These are phyloP conservation scores for Dolichomitus sp. DNA, from an alignment of 2,888 invertebrate genomes.

Conservation along the genomic window DNA sequence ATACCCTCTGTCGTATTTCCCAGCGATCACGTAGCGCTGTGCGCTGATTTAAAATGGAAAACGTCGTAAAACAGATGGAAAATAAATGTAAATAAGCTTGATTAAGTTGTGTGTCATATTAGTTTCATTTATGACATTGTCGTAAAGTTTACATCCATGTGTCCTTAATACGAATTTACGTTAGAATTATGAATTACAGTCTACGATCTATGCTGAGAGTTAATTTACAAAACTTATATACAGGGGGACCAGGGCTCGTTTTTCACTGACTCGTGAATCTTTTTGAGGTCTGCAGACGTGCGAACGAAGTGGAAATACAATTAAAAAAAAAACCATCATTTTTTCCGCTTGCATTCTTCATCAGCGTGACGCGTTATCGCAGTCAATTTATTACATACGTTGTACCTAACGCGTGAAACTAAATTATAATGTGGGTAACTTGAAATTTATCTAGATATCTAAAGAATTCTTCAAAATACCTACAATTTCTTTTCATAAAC, in stretches of 20 bases:
- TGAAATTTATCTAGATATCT: slow-evolving; percentile 11
- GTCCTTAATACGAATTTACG: slow-evolving; percentile 53
- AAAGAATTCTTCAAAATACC: not conserved
- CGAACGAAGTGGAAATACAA: slow-evolving; percentile 18
- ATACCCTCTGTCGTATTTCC: slow-evolving; percentile 96
- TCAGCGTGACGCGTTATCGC: not conserved
- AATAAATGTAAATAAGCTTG: slow-evolving; percentile 58
- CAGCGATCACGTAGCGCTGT: slow-evolving; percentile 96
- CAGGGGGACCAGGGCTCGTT: slow-evolving; percentile 64
- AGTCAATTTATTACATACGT: slow-evolving; percentile 21
- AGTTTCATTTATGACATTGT: slow-evolving; percentile 62
- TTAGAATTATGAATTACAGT: slow-evolving; percentile 56
- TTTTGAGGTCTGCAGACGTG: slow-evolving; percentile 70
- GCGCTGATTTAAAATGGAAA: slow-evolving; percentile 92
- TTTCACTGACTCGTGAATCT: slow-evolving; percentile 47
- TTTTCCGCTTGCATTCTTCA: slow-evolving; percentile 18
- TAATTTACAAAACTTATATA: slow-evolving; percentile 83
- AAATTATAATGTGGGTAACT: not conserved
- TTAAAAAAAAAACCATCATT: slow-evolving; percentile 9
- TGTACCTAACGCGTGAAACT: slow-evolving; percentile 14
- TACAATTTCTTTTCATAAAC: not conserved
- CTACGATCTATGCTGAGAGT: slow-evolving; percentile 66
- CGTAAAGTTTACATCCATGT: slow-evolving; percentile 68
- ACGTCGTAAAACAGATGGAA: slow-evolving; percentile 52
- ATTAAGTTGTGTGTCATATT: slow-evolving; percentile 47